phyloP scores from a whole-genome alignment of 1,140 invertebrate genomes.

The Pissodes strobi region DNA sequence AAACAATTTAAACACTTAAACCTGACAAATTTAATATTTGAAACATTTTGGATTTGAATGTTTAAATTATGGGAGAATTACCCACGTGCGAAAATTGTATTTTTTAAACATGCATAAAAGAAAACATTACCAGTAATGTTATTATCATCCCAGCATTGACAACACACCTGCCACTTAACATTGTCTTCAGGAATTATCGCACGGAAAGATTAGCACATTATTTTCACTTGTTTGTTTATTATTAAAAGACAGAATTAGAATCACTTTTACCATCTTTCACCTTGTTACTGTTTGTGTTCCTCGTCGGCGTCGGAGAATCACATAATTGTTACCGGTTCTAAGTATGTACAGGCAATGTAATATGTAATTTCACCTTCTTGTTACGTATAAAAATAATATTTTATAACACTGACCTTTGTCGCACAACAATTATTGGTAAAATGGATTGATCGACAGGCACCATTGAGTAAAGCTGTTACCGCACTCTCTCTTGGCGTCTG shows the following conservation, averaged over 20 bases:
- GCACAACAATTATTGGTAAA: neutral
- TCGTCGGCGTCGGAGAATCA: neutral
- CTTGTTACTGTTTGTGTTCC: neutral
- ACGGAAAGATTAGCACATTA: neutral
- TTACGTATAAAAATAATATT: no score
- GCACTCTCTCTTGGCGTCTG: conserved; percentile 5
- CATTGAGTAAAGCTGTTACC: neutral
- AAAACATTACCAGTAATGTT: no score
- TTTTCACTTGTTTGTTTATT: conserved; percentile 1
- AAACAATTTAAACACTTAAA: no score
- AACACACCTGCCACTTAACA: no score
- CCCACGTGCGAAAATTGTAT: no score
- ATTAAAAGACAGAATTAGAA: neutral
- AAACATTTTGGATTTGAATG: no score
- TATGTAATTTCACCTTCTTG: no score
- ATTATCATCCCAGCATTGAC: no score
- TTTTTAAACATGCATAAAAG: no score
- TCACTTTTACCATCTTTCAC: conserved; percentile 17
- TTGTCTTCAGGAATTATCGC: neutral
- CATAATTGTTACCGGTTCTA: neutral
- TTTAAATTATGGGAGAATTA: no score
- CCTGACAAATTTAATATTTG: no score
- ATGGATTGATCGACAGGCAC: neutral
- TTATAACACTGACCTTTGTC: neutral
- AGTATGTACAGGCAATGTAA: neutral